Base-by-base conservation (phyloP, 2,797 vertebrate genomes). In the Scolopax rusticola region DNA sequence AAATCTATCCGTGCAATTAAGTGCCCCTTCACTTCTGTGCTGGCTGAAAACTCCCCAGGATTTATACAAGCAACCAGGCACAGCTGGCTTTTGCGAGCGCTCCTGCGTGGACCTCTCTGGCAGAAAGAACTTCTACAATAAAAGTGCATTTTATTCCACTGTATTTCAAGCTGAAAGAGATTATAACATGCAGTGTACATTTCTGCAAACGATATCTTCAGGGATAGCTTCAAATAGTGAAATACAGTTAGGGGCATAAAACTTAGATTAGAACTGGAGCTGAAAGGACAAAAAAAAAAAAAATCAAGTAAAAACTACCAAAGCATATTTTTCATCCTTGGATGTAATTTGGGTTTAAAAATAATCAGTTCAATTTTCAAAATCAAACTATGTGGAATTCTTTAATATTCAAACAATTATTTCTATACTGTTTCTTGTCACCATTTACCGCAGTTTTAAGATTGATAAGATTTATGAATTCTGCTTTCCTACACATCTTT, bases 401-500 rank as follows among this genome's bases (percentile, higher is more conserved):
- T 87, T 75, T 61, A 92, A 41, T 32, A 64, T 75, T 76, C 27
- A 28, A 27, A 61, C 71, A 69, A 18, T 63, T 80, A 32, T 48
- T 89, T 74, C 71, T 25, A 24, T 67, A 36, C 24, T 65, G 56
- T 48, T 94, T 57, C 47, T 82, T 45, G 77, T 82, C 53, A 69
- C 11, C n/a, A n/a, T 89, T 93, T 94, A 81, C 30, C 69, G 70
- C 38, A 61, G 25, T 76, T 84, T n/a, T 50, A 84, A 93, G 60
- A 89, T 95, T 87, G 63, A 25, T 56, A 74, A 60, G 75, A 89
- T 80, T 85, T n/a, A 89, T 20, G 40, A 87, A 95, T 53, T 89
- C 92, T 89, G 84, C 84, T 94, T 95, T 95, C 89, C 93, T 94
- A 95, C 87, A 74, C 67, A 90, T 76, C 51, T 76, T 93, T 95